Conservation (phyloP, 2,888 invertebrate species). For the Ferdinandea cuprea region DNA sequence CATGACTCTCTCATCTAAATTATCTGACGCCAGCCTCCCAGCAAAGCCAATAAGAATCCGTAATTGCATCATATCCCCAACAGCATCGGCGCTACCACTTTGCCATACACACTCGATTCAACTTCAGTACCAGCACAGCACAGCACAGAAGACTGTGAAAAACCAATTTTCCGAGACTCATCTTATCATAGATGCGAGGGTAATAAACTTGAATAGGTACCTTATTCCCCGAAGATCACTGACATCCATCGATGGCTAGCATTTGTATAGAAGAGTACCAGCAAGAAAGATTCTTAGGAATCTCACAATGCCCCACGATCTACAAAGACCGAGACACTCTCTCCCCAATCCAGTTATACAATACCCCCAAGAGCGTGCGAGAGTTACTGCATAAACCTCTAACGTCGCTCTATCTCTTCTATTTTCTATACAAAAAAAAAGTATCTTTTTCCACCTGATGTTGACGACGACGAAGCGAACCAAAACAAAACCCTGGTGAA, state of each 20-base stretch:
- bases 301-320: constrained; percentile 7
- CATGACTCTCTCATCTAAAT: background rate
- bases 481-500: constrained; percentile 65
- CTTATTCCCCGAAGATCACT: constrained; percentile 69
- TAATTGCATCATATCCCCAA: constrained; percentile 63
- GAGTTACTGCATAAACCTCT: background rate
- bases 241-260: constrained; percentile 51
- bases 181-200: constrained; percentile 69
- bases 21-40: background rate
- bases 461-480: constrained; percentile 20
- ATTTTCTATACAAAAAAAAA: background rate
- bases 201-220: constrained; percentile 72
- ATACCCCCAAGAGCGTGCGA: constrained; percentile 41
- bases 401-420: background rate
- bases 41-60: constrained; percentile 5
- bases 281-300: background rate
- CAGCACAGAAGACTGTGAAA: background rate
- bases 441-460: constrained; percentile 65
- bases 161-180: constrained; percentile 47
- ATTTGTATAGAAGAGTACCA: background rate
- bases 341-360: constrained; percentile 61
- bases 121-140: background rate
- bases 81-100: constrained; percentile 12
- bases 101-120: constrained; percentile 2
- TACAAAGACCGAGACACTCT: background rate